Evolutionary conservation across 1,140 invertebrate genomes (phyloP), one percentile per base, ranked within the genome.

Genomic region (Aphidius gifuensis): DNA sequence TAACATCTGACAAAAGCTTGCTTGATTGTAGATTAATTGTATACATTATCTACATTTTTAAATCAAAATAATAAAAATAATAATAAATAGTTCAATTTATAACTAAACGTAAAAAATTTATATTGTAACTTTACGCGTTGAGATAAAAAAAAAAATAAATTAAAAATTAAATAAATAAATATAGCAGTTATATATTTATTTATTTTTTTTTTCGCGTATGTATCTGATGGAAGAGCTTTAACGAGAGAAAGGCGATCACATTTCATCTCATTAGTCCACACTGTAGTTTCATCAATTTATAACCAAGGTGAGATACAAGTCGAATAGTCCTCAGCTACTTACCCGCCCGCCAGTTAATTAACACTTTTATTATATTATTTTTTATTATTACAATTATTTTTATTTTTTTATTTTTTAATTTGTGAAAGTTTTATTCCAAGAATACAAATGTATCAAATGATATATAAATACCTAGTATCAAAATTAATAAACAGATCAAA

Each of bases 161-260:
- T 32, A 32, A 32, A 16, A 16, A 16, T 16, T 16, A 16, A 32
- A 3, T 32, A 46, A 54, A 43, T 48, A 62, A 57, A 60, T 47
- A 46, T 47, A 57, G 23, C 40, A n/a, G 42, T 56, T 67, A 66
- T 68, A 74, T 68, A 73, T 71, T 68, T 16, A 16, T 16, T 16
- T 16, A 71, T 69, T 68, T 66, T 51, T 58, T 63, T 55, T 54
- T 42, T n/a, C 45, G 53, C 58, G 23, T 32, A 32, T 32, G 23
- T 32, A 32, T 32, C 23, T 32, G 23, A 66, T 64, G 53, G 51
- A 46, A 66, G 66, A 58, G 56, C 55, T 71, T 71, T 76, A 76
- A 76, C 74, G 73, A 76, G 74, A 74, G 74, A 76, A 76, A 76
- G 74, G 74, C 74, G 71, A 76, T 76, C 73, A 70, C 74, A 73